phyloP scores from a whole-genome alignment of 1,140 invertebrate species.

The Drosophila arawakana region DNA sequence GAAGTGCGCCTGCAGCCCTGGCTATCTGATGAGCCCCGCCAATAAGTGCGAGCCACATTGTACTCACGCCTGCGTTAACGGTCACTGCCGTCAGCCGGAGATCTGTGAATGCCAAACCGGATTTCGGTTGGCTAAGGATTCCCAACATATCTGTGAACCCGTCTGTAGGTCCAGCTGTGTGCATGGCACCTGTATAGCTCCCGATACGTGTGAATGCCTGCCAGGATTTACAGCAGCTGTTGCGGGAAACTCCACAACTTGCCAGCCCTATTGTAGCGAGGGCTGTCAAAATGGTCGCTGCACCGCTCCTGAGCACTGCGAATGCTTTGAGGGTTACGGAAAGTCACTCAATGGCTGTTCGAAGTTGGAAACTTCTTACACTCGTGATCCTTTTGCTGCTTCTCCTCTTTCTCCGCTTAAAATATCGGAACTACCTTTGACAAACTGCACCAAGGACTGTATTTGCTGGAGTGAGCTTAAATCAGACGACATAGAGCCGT shows the following conservation, averaged over 20 bases:
- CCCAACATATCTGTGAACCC: slow-evolving; percentile 77
- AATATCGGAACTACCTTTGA: background rate
- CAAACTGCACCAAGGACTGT: slow-evolving; percentile 39
- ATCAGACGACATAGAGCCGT: background rate
- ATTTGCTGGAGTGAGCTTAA: slow-evolving; percentile 45
- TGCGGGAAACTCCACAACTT: slow-evolving; percentile 70
- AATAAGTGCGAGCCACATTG: slow-evolving; percentile 71
- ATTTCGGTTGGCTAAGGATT: slow-evolving; percentile 66
- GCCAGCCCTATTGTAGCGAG: slow-evolving; percentile 59
- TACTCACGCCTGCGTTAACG: slow-evolving; percentile 75
- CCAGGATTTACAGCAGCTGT: slow-evolving; percentile 84
- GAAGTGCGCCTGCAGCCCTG: slow-evolving; percentile 86
- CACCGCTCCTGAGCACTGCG: no score
- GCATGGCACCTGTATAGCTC: slow-evolving; percentile 52
- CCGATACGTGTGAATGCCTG: slow-evolving; percentile 86
- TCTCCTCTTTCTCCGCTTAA: no score
- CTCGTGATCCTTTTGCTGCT: no score
- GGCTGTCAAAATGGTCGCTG: no score
- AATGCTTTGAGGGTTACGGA: no score
- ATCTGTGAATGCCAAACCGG: slow-evolving; percentile 87
- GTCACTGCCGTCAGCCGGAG: slow-evolving; percentile 84
- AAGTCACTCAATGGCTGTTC: no score
- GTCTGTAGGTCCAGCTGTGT: slow-evolving; percentile 80
- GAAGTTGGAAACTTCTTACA: no score
- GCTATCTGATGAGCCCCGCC: slow-evolving; percentile 84